Percentiles rank a stretch among this genome's conserved stretches.
Conservation (phyloP, 2,888 invertebrate genomes). For the Helobdella robusta region DNA sequence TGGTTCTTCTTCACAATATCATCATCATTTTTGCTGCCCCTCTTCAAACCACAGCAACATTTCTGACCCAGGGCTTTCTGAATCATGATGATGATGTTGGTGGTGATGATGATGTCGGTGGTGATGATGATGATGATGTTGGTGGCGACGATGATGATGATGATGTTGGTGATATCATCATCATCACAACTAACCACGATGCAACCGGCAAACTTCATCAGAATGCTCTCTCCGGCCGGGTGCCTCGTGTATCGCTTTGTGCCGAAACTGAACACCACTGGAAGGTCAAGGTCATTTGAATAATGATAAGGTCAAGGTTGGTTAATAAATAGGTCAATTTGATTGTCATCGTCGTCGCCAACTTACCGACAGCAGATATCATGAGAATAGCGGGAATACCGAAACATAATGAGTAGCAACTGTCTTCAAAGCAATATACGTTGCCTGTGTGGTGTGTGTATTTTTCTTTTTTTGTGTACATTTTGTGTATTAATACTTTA, state of each 20-base stretch:
- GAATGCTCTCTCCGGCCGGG: conserved; percentile 71
- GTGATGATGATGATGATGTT: too few relatives aligned
- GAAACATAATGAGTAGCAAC: conserved; percentile 59
- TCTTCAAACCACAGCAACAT: conserved; percentile 13
- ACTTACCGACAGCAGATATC: conserved; percentile 66
- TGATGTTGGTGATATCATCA: too few relatives aligned
- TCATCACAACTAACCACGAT: conserved; percentile 31
- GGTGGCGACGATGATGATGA: too few relatives aligned
- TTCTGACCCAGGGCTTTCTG: conserved; percentile 17
- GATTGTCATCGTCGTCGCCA: too few relatives aligned
- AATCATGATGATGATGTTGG: not conserved
- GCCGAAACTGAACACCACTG: conserved; percentile 75
- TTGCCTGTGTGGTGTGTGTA: conserved; percentile 41
- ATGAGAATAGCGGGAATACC: conserved; percentile 78
- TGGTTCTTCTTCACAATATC: conserved; percentile 53
- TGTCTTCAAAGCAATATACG: conserved; percentile 43
- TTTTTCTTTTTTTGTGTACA: too few relatives aligned
- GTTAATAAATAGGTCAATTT: too few relatives aligned
- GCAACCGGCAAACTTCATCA: conserved; percentile 62
- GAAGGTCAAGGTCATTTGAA: not conserved
- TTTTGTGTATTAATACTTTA: too few relatives aligned
- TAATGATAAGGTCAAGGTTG: not conserved
- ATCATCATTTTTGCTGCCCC: not conserved
- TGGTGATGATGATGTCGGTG: too few relatives aligned
- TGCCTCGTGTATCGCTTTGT: conserved; percentile 66